Evolutionary conservation across 2,888 invertebrate species (phyloP).

Genomic region (Dusona sp.): DNA sequence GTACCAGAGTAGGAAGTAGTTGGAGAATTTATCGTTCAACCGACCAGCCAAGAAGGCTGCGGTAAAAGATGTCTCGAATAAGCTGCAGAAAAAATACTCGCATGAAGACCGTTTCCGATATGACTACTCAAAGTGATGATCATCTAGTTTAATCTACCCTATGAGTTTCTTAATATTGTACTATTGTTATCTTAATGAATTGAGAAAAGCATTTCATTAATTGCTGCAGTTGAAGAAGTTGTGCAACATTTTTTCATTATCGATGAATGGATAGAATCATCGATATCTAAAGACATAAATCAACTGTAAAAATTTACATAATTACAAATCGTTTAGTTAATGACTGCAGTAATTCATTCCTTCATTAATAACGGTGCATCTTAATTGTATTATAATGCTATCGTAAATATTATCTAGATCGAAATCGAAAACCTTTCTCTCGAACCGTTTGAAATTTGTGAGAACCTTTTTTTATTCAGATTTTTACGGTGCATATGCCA

Average conservation of each 20-base stretch:
- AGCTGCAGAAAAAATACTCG: constrained; percentile 30
- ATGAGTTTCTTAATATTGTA: background rate
- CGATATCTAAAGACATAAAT: background rate
- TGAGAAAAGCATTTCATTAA: background rate
- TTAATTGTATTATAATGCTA: background rate
- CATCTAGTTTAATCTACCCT: constrained; percentile 3
- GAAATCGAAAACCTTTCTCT: background rate
- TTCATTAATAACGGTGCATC: background rate
- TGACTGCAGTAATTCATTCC: background rate
- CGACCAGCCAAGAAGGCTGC: constrained; percentile 56
- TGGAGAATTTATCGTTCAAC: constrained; percentile 63
- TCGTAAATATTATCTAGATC: constrained; percentile 3
- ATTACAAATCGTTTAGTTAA: background rate
- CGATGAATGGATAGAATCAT: background rate
- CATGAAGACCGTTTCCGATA: constrained; percentile 28
- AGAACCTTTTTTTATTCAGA: background rate
- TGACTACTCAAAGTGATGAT: constrained; percentile 23
- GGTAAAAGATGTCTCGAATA: constrained; percentile 53
- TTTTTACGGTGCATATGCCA: background rate
- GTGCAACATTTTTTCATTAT: background rate
- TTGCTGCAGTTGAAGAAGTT: background rate
- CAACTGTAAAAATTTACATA: background rate
- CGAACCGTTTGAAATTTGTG: background rate
- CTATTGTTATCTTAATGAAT: background rate
- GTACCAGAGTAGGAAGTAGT: constrained; percentile 71